Conservation (phyloP, 1,140 invertebrate genomes). For the Leptopilina boulardi region DNA sequence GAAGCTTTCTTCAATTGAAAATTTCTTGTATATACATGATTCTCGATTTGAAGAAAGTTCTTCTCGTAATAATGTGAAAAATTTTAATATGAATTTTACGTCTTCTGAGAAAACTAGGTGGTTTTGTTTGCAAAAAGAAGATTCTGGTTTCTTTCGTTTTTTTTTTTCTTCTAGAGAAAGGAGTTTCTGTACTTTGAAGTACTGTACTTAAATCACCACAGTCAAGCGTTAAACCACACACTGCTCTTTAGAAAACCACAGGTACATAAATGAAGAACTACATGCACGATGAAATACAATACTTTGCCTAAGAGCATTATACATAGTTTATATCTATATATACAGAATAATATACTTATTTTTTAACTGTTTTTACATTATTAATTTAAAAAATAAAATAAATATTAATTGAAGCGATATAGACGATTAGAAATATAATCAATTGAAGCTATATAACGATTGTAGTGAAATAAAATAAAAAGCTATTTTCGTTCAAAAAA, state of each 20-base stretch:
- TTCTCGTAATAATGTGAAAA: neutral
- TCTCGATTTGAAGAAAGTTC: neutral
- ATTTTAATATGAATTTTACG: neutral
- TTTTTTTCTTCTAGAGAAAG: neutral
- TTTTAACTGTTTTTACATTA: too few species aligned
- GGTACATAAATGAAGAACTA: neutral
- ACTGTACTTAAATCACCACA: slow-evolving; percentile 4
- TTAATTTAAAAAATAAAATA: too few species aligned
- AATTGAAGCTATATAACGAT: neutral
- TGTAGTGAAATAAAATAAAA: neutral
- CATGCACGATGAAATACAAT: slow-evolving; percentile 16
- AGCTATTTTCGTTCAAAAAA: too few species aligned
- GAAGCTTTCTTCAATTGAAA: too few species aligned
- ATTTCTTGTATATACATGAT: neutral
- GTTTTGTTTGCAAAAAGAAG: neutral
- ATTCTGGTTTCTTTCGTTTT: neutral
- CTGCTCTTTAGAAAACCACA: slow-evolving; percentile 30
- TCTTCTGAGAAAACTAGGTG: neutral
- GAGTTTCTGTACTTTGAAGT: slow-evolving; percentile 1
- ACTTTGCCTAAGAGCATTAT: slow-evolving; percentile 2
- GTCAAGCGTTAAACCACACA: slow-evolving; percentile 7
- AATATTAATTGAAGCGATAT: too few species aligned
- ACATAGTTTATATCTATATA: neutral
- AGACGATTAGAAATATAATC: too few species aligned
- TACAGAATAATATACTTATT: too few species aligned